Evolutionary conservation across 1,140 invertebrate species (phyloP), one percentile per base, ranked within the genome.

Genomic region (Cydia strobilella): DNA sequence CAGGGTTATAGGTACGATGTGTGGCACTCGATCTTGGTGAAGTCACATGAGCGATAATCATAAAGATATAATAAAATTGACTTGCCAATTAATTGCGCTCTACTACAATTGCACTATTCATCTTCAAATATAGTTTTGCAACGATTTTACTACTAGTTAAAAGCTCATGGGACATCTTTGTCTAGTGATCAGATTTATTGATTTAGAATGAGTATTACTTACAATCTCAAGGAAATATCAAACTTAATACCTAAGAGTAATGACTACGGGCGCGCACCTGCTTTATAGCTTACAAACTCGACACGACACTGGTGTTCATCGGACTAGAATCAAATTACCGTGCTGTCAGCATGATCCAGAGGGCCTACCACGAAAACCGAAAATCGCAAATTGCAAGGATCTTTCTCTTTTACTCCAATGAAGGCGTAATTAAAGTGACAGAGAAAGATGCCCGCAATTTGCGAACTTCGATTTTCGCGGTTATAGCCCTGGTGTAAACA

Each of bases 241-340:
- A 3, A 23, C 15, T 59, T 10, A 59, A 12, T 59, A 23, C n/a
- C 42, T 45, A 3, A 2, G n/a, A 35, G 31, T 65, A 66, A 59
- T 35, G 31, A 66, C 59, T 54, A 27, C 62, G 72, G 59, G 71
- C 54, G 75, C 75, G 72, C 82, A 81, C 80, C 82, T 83, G 81
- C 79, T 76, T 62, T 75, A 72, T 75, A 80, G 74, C 75, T 74
- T 71, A 79, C 62, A 77, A 76, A 76, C 27, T 39, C 35, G 72
- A 79, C 75, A 77, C 79, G 79, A 81, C 81, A 75, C 75, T 31
- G 13, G 23, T 66, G 23, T 71, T 39, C 51, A 66, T 45, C 42
- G n/a, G 13, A 20, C 65, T 73, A 76, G 76, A 77, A 73, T 84
- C 79, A 72, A 79, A 78, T 85, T 82, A 82, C 80, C 79, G 35